phyloP scores from a whole-genome alignment of 2,888 invertebrate species.

The Torymus auratus region DNA sequence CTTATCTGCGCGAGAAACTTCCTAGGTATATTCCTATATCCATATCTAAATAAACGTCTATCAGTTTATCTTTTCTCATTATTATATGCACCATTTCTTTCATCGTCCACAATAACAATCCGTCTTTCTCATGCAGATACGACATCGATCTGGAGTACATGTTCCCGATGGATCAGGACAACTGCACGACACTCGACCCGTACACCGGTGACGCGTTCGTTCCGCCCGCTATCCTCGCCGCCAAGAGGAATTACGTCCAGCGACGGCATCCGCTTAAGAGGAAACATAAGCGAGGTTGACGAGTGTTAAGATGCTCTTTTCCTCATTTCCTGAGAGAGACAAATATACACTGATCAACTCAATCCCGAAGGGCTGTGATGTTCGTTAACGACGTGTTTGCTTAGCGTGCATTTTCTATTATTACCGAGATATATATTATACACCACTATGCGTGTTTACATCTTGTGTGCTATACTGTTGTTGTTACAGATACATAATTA shows the following conservation, averaged over 20 bases:
- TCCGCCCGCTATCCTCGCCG: conserved; percentile 64
- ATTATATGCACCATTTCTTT: conserved; percentile 23
- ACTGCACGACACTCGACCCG: conserved; percentile 79
- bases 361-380: conserved; percentile 40
- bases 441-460: too few relatives aligned
- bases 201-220: conserved; percentile 69
- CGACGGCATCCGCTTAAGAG: conserved; percentile 78
- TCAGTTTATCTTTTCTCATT: not conserved
- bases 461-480: conserved; percentile 20
- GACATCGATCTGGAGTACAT: conserved; percentile 91
- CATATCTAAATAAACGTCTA: conserved; percentile 10
- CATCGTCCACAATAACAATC: too few relatives aligned
- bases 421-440: conserved; percentile 1
- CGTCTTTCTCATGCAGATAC: conserved; percentile 77
- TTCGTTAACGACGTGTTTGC: conserved; percentile 19
- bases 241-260: conserved; percentile 63
- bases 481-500: conserved; percentile 24
- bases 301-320: too few relatives aligned
- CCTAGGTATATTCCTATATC: conserved; percentile 76
- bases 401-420: conserved; percentile 8
- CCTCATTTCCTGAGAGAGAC: too few relatives aligned
- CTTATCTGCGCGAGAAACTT: conserved; percentile 86
- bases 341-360: too few relatives aligned
- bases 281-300: conserved; percentile 68
- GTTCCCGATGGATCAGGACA: conserved; percentile 87